Percentiles rank a stretch among this genome's conserved stretches.
Conservation (phyloP, 2,113 vertebrate genomes). For the Henicopernis longicauda region DNA sequence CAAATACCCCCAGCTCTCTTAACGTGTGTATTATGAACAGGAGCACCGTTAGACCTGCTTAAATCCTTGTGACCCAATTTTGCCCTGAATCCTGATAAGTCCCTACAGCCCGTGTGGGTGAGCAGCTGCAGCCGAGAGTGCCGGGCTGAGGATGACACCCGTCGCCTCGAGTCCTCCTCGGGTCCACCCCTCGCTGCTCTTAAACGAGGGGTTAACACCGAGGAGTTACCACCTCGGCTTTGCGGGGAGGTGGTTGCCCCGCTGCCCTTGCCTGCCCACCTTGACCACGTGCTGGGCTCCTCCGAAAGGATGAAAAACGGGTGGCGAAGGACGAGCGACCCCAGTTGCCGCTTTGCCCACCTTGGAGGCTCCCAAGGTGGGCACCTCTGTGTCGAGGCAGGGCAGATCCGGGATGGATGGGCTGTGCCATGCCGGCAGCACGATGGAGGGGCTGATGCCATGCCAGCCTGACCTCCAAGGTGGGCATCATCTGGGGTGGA, state of each 20-base stretch:
- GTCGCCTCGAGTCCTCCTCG: neutral
- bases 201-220: fast-evolving
- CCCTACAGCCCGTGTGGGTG: fast-evolving
- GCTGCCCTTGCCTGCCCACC: neutral
- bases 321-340: fast-evolving
- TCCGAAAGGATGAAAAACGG: neutral
- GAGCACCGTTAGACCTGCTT: neutral
- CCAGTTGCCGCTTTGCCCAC: neutral
- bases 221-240: fast-evolving
- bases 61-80: neutral
- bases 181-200: fast-evolving
- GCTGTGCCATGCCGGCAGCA: neutral
- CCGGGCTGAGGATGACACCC: fast-evolving
- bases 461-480: neutral
- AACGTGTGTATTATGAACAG: neutral
- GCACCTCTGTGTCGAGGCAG: neutral
- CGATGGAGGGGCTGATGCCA: neutral
- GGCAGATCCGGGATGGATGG: fast-evolving
- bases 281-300: fast-evolving
- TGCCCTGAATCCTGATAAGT: neutral
- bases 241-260: neutral
- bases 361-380: neutral
- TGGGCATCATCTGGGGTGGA: neutral
- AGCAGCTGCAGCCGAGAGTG: neutral
- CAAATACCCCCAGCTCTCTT: neutral